A percentile compares a stretch with the other conserved stretches of the same genome.
These are phyloP conservation scores for Xiphydria camelus DNA, from an alignment of 2,888 invertebrate genomes.

Conservation along the genomic window DNA sequence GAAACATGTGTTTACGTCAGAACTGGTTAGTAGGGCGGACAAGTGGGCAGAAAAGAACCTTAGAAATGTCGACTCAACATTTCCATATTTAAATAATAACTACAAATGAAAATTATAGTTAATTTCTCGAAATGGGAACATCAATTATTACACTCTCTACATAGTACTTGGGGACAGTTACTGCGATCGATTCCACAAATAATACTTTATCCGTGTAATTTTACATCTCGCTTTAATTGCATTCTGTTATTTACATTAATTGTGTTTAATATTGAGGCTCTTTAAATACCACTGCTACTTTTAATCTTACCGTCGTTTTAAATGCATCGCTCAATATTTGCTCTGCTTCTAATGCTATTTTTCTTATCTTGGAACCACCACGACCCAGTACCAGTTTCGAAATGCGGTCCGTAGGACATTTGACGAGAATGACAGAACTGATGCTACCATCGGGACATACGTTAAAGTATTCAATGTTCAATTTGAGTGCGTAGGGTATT, in stretches of 20 bases:
- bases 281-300: conserved; percentile 7
- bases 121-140: neutral
- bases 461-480: conserved; percentile 70
- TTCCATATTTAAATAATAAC: neutral
- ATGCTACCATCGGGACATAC: conserved; percentile 63
- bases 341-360: conserved; percentile 60
- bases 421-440: conserved; percentile 64
- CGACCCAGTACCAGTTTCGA: conserved; percentile 70
- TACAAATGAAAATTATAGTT: conserved; percentile 4
- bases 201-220: neutral
- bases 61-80: conserved; percentile 61
- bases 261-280: too few species aligned
- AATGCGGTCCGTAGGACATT: conserved; percentile 67
- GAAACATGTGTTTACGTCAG: conserved; percentile 70
- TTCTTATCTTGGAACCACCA: conserved; percentile 70
- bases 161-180: neutral
- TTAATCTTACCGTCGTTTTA: conserved; percentile 34
- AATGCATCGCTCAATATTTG: conserved; percentile 41
- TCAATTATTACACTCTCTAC: too few species aligned
- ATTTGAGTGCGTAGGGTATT: conserved; percentile 78
- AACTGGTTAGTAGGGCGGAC: conserved; percentile 68
- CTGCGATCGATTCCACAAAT: neutral
- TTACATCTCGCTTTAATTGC: too few species aligned
- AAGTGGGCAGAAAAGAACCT: conserved; percentile 70
- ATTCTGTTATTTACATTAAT: too few species aligned